Conservation (phyloP, 2,113 vertebrate genomes). For the Cynocephalus volans region DNA sequence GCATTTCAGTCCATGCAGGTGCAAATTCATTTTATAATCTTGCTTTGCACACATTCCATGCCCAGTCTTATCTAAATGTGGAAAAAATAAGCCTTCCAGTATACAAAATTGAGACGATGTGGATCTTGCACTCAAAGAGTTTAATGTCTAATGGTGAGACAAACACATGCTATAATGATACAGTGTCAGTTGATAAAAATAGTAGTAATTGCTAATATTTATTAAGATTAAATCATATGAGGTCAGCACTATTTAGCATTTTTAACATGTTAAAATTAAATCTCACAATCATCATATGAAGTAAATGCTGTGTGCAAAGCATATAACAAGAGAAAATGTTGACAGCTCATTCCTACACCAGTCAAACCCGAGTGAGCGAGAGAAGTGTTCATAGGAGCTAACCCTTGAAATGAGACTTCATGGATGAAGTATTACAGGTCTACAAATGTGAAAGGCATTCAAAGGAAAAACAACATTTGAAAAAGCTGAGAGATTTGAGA, state of each 20-base stretch:
- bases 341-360: not conserved
- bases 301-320: not conserved
- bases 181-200: not conserved
- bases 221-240: not conserved
- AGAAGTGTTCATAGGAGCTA: not conserved
- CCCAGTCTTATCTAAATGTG: not conserved
- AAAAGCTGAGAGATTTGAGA: constrained; percentile 16
- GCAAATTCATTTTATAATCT: not conserved
- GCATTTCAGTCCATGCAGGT: not conserved
- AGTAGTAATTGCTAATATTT: not conserved
- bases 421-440: constrained; percentile 36
- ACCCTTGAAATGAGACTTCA: constrained; percentile 54
- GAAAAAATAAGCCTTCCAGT: not conserved
- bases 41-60: not conserved
- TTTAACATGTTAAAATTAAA: not conserved
- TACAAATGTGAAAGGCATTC: constrained; percentile 32
- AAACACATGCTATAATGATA: not conserved
- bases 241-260: not conserved
- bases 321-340: not conserved
- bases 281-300: not conserved
- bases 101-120: not conserved
- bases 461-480: constrained; percentile 29
- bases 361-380: not conserved
- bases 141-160: not conserved
- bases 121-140: not conserved